Evolutionary conservation across 2,888 invertebrate genomes (phyloP).

Genomic region (Platycheirus albimanus): DNA sequence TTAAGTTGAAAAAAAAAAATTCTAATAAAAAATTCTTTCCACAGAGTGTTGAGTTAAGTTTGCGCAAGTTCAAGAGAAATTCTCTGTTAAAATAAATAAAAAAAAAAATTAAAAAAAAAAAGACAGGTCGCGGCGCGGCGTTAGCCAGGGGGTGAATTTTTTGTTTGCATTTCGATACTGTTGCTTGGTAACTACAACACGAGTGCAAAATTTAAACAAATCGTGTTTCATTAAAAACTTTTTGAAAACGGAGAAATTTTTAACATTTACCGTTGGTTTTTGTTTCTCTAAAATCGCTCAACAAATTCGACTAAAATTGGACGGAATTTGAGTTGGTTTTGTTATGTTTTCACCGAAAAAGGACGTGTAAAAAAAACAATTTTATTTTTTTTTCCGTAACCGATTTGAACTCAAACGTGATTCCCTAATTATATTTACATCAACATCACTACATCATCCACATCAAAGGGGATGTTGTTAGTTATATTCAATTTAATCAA

Average conservation of each 20-base stretch:
- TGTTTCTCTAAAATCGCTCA: constrained; percentile 16
- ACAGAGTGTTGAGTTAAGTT: constrained; percentile 30
- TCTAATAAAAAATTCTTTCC: not conserved
- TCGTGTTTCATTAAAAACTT: constrained; percentile 5
- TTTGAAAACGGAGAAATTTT: not conserved
- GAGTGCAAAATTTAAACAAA: constrained; percentile 6
- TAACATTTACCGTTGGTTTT: constrained; percentile 12
- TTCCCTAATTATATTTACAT: not conserved
- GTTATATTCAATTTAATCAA: constrained; percentile 12
- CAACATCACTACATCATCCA: not conserved
- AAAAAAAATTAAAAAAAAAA: constrained; percentile 6
- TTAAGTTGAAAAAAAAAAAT: constrained; percentile 35
- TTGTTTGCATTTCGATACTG: constrained; percentile 63
- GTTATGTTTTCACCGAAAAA: not conserved
- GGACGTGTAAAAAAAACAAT: constrained; percentile 4
- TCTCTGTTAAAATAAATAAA: constrained; percentile 20
- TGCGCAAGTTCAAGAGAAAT: constrained; percentile 49
- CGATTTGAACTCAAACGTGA: constrained; percentile 16
- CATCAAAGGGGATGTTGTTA: not conserved
- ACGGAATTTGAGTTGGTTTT: constrained; percentile 47
- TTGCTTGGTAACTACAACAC: constrained; percentile 59
- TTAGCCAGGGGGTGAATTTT: constrained; percentile 3
- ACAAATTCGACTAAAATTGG: constrained; percentile 32
- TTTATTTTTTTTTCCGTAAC: constrained; percentile 19
- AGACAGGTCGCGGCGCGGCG: not conserved